These are phyloP conservation scores for Prionchulus punctatus DNA, from an alignment of 2,888 invertebrate species.

Conservation along the genomic window DNA sequence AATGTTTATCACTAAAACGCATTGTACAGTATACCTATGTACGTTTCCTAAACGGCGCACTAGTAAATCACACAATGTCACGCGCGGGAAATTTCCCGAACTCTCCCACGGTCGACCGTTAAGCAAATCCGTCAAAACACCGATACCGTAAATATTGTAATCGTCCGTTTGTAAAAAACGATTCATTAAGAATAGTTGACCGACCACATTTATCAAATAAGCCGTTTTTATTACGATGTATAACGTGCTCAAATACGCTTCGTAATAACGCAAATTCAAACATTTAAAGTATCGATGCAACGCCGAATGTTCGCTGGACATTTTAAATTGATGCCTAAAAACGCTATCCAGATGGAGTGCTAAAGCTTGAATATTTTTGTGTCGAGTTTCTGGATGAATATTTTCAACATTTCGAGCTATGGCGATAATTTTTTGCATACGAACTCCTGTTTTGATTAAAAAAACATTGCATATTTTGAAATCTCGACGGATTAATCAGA, in stretches of 20 bases:
- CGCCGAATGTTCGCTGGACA: background rate
- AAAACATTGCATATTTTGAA: too few species aligned
- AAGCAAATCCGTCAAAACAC: conserved; percentile 25
- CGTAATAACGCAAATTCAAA: conserved; percentile 28
- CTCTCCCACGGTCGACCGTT: conserved; percentile 14
- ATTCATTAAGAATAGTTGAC: conserved; percentile 19
- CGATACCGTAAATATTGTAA: conserved; percentile 28
- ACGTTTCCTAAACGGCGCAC: conserved; percentile 1
- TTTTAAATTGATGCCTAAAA: conserved; percentile 20
- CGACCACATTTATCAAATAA: conserved; percentile 24
- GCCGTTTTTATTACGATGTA: conserved; percentile 26
- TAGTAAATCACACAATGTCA: conserved; percentile 1
- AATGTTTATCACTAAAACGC: conserved; percentile 31
- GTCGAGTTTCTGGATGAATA: conserved; percentile 18
- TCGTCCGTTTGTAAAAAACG: conserved; percentile 26
- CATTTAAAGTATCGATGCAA: conserved; percentile 20
- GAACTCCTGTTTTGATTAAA: too few species aligned
- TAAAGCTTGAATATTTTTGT: background rate
- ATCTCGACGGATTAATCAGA: too few species aligned
- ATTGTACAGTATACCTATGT: conserved; percentile 29
- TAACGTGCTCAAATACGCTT: conserved; percentile 26
- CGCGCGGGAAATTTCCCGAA: conserved; percentile 3
- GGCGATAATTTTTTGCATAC: conserved; percentile 26
- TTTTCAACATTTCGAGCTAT: conserved; percentile 28
- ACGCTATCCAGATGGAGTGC: conserved; percentile 26